A percentile compares a stretch with the other conserved stretches of the same genome.
These are phyloP conservation scores for Psammodynastes pulverulentus DNA, from an alignment of 2,113 vertebrate genomes.

Conservation along the genomic window DNA sequence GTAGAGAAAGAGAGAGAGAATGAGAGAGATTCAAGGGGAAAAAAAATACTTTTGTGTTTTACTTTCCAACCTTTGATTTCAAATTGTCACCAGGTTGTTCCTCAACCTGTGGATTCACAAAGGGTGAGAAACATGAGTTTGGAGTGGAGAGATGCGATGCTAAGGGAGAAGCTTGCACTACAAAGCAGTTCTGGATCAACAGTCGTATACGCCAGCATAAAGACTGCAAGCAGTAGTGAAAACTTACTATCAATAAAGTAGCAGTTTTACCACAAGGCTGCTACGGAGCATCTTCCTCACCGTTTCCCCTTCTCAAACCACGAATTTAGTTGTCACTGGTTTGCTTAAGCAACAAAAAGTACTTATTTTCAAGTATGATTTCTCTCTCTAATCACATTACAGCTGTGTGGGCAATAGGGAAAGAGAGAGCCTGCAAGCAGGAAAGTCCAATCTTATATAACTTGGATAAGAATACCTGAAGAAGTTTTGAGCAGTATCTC, in stretches of 20 bases:
- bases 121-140: conserved; percentile 74
- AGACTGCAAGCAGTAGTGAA: conserved; percentile 68
- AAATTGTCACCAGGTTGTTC: conserved; percentile 82
- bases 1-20: conserved; percentile 29
- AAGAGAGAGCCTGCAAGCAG: conserved; percentile 3
- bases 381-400: conserved; percentile 46
- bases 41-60: conserved; percentile 80
- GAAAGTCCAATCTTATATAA: conserved; percentile 73
- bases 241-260: conserved; percentile 69
- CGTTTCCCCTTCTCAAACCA: background rate
- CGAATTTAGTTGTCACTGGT: conserved; percentile 35
- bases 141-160: background rate
- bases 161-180: conserved; percentile 78
- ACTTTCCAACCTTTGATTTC: conserved; percentile 86
- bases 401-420: conserved; percentile 8
- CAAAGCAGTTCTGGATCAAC: conserved; percentile 73
- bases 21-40: conserved; percentile 80
- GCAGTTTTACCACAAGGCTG: conserved; percentile 51
- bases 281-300: conserved; percentile 44
- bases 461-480: conserved; percentile 84
- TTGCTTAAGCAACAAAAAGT: conserved; percentile 9
- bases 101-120: conserved; percentile 78
- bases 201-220: conserved; percentile 66
- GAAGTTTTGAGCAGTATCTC: conserved; percentile 81
- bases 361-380: conserved; percentile 55